Percentiles rank a stretch among this genome's conserved stretches.
These are phyloP conservation scores for Andrena bucephala DNA, from an alignment of 2,888 invertebrate species.

Conservation along the genomic window DNA sequence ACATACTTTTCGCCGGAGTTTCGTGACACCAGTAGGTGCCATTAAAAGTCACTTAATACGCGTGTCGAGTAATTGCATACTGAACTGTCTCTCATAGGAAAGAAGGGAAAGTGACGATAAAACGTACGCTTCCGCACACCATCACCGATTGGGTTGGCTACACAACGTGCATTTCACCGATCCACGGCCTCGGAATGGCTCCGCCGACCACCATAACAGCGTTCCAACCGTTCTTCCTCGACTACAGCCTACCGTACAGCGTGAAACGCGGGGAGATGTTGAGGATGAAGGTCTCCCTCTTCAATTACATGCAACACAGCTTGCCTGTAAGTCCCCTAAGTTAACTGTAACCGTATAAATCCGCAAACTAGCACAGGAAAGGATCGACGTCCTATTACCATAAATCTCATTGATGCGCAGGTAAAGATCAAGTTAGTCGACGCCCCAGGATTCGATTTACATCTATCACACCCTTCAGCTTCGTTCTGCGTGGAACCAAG, in stretches of 20 bases:
- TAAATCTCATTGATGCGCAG: conserved; percentile 46
- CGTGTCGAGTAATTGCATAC: not conserved
- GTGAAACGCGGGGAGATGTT: conserved; percentile 89
- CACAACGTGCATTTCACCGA: conserved; percentile 86
- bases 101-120: conserved; percentile 82
- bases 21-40: too few species aligned
- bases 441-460: conserved; percentile 77
- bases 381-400: not conserved
- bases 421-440: conserved; percentile 78
- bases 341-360: not conserved
- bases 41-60: not conserved
- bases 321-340: conserved; percentile 87
- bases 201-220: conserved; percentile 85
- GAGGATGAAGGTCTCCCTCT: conserved; percentile 89
- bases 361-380: too few species aligned
- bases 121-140: conserved; percentile 86
- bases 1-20: too few species aligned
- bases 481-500: conserved; percentile 78
- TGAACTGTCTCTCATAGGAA: conserved; percentile 73
- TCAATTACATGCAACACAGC: conserved; percentile 90
- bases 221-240: conserved; percentile 92
- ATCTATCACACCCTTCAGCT: conserved; percentile 68
- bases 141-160: conserved; percentile 88
- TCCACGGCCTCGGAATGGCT: conserved; percentile 86
- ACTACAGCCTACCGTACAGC: conserved; percentile 89